phyloP scores from a whole-genome alignment of 2,888 invertebrate species.

The Halocaridina rubra region DNA sequence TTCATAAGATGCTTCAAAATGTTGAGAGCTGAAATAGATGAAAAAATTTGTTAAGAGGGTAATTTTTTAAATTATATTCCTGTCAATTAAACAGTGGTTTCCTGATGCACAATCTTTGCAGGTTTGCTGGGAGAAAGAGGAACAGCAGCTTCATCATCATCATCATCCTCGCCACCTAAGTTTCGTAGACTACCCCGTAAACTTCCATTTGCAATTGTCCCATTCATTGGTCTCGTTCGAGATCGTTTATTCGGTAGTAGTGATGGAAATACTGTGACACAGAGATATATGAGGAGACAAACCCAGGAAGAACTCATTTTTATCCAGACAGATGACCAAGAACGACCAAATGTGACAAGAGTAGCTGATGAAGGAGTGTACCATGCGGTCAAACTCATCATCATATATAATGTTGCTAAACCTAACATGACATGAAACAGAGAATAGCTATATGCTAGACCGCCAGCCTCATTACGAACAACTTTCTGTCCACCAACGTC shows the following conservation, averaged over 20 bases:
- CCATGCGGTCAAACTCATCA: slow-evolving; percentile 72
- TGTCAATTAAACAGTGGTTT: slow-evolving; percentile 55
- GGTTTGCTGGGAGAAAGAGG: slow-evolving; percentile 58
- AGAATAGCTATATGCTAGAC: slow-evolving; percentile 69
- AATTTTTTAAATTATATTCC: too few relatives aligned
- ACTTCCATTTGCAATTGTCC: slow-evolving; percentile 36
- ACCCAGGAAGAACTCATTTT: slow-evolving; percentile 71
- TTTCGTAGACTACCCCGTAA: slow-evolving; percentile 27
- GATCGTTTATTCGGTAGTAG: slow-evolving; percentile 29
- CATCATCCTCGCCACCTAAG: slow-evolving; percentile 4
- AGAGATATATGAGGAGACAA: slow-evolving; percentile 69
- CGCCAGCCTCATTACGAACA: slow-evolving; percentile 68
- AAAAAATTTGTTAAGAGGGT: too few relatives aligned
- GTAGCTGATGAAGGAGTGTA: slow-evolving; percentile 68
- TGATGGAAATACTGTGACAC: slow-evolving; percentile 57
- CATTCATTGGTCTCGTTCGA: neutral
- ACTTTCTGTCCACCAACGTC: slow-evolving; percentile 67
- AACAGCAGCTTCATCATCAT: slow-evolving; percentile 57
- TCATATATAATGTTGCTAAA: slow-evolving; percentile 69
- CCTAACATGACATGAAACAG: slow-evolving; percentile 70
- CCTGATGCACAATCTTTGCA: slow-evolving; percentile 56
- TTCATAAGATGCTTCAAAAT: too few relatives aligned
- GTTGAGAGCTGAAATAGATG: too few relatives aligned
- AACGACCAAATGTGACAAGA: slow-evolving; percentile 68
- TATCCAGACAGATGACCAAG: slow-evolving; percentile 71